Conservation (phyloP, 1,140 invertebrate species). For the Phymorhynchus buccinoides region DNA sequence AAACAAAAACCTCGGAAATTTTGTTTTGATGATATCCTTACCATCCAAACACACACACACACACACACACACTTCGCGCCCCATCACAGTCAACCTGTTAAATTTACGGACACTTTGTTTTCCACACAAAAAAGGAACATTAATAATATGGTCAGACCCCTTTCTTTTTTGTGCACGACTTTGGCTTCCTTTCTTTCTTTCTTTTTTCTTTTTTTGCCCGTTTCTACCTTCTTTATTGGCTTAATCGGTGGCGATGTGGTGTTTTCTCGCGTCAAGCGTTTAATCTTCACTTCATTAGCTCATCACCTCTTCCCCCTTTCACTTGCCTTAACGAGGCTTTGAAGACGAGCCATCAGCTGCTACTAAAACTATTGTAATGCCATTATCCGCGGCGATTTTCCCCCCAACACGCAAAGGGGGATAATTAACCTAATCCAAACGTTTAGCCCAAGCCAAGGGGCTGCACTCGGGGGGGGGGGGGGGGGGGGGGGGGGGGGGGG, state of each 20-base stretch:
- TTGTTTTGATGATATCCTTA: too few relatives aligned
- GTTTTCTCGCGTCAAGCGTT: neutral
- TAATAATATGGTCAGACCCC: neutral
- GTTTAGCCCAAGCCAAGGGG: slow-evolving; percentile 31
- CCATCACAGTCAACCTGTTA: too few relatives aligned
- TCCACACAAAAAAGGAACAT: neutral
- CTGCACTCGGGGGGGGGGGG: too few relatives aligned
- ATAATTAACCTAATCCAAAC: slow-evolving; percentile 42
- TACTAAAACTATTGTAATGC: slow-evolving; percentile 39
- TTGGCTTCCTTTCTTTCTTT: neutral
- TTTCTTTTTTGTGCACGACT: neutral
- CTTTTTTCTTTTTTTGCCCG: neutral
- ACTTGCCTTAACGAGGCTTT: slow-evolving; percentile 20
- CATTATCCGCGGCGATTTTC: slow-evolving; percentile 36
- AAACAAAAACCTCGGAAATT: too few relatives aligned
- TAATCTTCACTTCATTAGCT: slow-evolving; percentile 36
- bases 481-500: too few relatives aligned
- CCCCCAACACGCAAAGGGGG: neutral
- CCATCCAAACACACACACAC: too few relatives aligned
- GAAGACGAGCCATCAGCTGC: slow-evolving; percentile 32
- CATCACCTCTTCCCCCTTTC: slow-evolving; percentile 14
- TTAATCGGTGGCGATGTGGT: neutral
- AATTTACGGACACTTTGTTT: too few relatives aligned
- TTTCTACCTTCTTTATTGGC: neutral
- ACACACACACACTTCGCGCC: too few relatives aligned